phyloP scores from a whole-genome alignment of 2,113 vertebrate genomes.

The Oncorhynchus mykiss region DNA sequence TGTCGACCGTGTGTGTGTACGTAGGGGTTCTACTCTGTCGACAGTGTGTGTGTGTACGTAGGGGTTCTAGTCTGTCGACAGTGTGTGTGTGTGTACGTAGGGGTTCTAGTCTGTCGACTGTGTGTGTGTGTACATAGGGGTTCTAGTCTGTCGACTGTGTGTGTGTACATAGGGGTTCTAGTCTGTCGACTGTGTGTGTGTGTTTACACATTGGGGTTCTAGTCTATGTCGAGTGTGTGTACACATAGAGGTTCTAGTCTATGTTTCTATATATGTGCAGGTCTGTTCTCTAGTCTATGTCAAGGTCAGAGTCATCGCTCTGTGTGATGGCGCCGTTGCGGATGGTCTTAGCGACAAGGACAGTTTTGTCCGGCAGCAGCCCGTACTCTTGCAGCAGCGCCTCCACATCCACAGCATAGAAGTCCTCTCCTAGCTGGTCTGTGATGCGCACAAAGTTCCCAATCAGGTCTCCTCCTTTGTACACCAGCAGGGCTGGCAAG shows the following conservation, averaged over 20 bases:
- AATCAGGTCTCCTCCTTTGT: conserved; percentile 90
- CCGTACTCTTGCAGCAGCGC: conserved; percentile 93
- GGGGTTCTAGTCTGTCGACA: too few species aligned
- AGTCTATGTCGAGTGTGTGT: neutral
- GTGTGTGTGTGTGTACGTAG: too few species aligned
- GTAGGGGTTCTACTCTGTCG: too few species aligned
- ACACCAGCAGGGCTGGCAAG: conserved; percentile 90
- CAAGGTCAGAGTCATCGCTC: conserved; percentile 91
- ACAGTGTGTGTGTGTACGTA: too few species aligned
- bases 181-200: neutral
- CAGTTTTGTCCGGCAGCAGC: conserved; percentile 88
- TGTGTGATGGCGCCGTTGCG: conserved; percentile 74
- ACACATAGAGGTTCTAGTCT: too few species aligned
- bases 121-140: too few species aligned
- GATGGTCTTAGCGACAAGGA: conserved; percentile 73
- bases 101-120: too few species aligned
- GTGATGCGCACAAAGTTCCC: conserved; percentile 97
- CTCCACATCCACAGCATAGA: conserved; percentile 95
- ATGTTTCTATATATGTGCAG: neutral
- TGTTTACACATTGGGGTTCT: neutral
- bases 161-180: too few species aligned
- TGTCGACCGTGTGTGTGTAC: neutral
- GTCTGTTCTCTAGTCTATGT: conserved; percentile 81
- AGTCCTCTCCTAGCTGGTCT: conserved; percentile 96
- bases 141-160: too few species aligned